Conservation (phyloP, 2,797 vertebrate species). For the Periophthalmus magnuspinnatus region DNA sequence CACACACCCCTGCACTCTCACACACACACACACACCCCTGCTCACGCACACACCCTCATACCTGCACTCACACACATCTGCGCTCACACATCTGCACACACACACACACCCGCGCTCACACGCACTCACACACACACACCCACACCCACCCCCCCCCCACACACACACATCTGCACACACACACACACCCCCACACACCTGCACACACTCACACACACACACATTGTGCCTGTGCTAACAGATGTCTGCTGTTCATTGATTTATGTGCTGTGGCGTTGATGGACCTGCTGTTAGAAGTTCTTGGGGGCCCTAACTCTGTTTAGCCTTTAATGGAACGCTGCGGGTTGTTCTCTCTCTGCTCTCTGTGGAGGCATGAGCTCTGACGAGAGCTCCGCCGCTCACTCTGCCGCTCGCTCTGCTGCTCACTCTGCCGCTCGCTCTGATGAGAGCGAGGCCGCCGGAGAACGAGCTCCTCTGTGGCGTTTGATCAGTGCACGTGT, state of each 20-base stretch:
- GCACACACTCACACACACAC: neutral
- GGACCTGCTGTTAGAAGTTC: slow-evolving; percentile 42
- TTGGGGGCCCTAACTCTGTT: slow-evolving; percentile 28
- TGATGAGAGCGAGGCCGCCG: slow-evolving; percentile 19
- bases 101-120: too few species aligned
- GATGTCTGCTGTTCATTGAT: slow-evolving; percentile 30
- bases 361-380: slow-evolving; percentile 26
- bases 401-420: too few species aligned
- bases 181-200: neutral
- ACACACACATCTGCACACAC: too few species aligned
- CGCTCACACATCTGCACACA: too few species aligned
- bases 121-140: too few species aligned
- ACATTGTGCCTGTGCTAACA: slow-evolving; percentile 9
- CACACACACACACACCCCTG: too few species aligned
- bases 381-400: too few species aligned
- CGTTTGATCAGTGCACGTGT: slow-evolving; percentile 28
- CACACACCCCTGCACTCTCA: too few species aligned
- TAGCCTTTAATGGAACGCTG: slow-evolving; percentile 52
- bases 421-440: too few species aligned
- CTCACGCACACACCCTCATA: too few species aligned
- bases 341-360: slow-evolving; percentile 32
- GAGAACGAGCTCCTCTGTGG: slow-evolving; percentile 37
- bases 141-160: too few species aligned
- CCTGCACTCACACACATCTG: too few species aligned
- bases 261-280: slow-evolving; percentile 46